Conservation (phyloP, 1,140 invertebrate genomes). For the Drosophila ercepeae region DNA sequence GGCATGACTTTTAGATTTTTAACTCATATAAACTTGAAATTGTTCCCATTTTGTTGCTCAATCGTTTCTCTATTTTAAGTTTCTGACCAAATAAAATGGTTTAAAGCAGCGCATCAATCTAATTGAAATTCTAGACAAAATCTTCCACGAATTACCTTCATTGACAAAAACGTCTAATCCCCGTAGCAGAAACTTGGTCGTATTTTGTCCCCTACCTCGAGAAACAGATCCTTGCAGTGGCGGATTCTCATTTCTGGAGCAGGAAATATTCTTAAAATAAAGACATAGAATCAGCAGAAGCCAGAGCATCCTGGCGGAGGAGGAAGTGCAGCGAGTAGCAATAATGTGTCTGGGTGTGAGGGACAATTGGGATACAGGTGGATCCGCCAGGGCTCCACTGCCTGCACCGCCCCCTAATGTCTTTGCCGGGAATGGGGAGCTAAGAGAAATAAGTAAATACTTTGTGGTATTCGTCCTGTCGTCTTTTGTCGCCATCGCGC, state of each 20-base stretch:
- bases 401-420: slow-evolving; percentile 19
- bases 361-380: slow-evolving; percentile 58
- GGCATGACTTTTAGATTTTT: too few relatives aligned
- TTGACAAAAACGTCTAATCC: slow-evolving; percentile 83
- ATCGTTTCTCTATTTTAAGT: background rate
- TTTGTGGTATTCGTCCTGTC: slow-evolving; percentile 54
- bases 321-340: slow-evolving; percentile 48
- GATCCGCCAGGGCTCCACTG: slow-evolving; percentile 27
- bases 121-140: slow-evolving; percentile 83
- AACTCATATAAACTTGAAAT: too few relatives aligned
- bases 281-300: slow-evolving; percentile 10
- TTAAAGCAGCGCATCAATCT: slow-evolving; percentile 67
- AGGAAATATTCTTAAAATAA: slow-evolving; percentile 51
- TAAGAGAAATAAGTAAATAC: slow-evolving; percentile 71
- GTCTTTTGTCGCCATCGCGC: slow-evolving; percentile 71
- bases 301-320: slow-evolving; percentile 28
- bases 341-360: slow-evolving; percentile 16
- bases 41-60: too few relatives aligned
- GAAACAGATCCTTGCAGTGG: slow-evolving; percentile 41
- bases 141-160: slow-evolving; percentile 82
- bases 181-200: slow-evolving; percentile 21
- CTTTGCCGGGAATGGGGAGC: slow-evolving; percentile 22
- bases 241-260: slow-evolving; percentile 1
- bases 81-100: background rate
- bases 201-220: slow-evolving; percentile 9